Base-by-base conservation (phyloP, 2,113 vertebrate species). In the Sander vitreus region DNA sequence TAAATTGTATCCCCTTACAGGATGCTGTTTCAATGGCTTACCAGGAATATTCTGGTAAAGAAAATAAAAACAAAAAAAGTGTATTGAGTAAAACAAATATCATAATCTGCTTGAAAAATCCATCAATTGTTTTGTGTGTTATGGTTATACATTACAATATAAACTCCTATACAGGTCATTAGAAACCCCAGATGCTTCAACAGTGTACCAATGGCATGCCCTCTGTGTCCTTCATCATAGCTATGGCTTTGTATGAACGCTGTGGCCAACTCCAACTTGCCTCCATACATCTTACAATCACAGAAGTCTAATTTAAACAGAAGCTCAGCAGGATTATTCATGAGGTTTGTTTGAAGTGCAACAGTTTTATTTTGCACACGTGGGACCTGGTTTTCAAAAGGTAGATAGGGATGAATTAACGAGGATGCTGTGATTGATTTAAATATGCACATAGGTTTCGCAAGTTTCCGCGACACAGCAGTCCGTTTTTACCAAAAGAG, bases 281-380 rank as follows among this genome's bases (percentile, higher is more conserved):
- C 39, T 43, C 10, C 39, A 87, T 87, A 85, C 85, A 85, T 93
- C 83, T 74, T 77, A 93, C 87, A 94, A 94, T 92, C 88, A 91
- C 65, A 88, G 83, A 53, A 59, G 83, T 83, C 90, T 94, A 90
- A 95, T 95, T 94, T 92, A 89, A 95, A 92, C 89, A 92, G 91
- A 58, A 79, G 78, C 90, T 90, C 82, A 47, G 79, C 64, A 50
- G 89, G 93, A 94, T 92, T 94, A 95, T 94, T 94, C 95, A 94
- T 94, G 92, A 95, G 92, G 90, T 91, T 91, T 95, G 94, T 95
- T 96, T 96, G 95, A 96, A 95, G 94, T 93, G 93, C 89, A 93
- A 87, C 85, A 82, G 89, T 93, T 94, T 92, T 88, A 70, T 89
- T 91, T 94, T 82, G 74, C 91, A 85, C 95, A 94, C 93, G 81